Conservation (phyloP, 1,140 invertebrate genomes). For the Drosophila setifemur region DNA sequence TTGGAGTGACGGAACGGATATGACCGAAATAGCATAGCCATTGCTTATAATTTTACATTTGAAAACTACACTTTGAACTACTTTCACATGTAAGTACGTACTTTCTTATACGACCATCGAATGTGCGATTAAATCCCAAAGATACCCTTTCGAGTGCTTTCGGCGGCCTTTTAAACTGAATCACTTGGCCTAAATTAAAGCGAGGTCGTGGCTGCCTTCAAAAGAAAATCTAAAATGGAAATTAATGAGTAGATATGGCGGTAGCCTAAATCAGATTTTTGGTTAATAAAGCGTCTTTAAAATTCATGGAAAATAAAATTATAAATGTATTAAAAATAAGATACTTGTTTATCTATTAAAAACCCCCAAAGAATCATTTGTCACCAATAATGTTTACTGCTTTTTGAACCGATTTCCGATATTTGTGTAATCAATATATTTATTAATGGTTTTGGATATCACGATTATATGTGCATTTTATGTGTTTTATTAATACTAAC, state of each 20-base stretch:
- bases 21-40: slow-evolving; percentile 69
- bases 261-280: too few species aligned
- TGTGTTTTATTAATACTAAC: slow-evolving; percentile 11
- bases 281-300: too few species aligned
- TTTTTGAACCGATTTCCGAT: neutral
- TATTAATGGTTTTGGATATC: neutral
- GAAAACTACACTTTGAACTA: slow-evolving; percentile 65
- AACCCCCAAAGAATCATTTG: slow-evolving; percentile 3
- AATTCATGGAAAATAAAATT: neutral
- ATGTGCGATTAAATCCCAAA: slow-evolving; percentile 21
- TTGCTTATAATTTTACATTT: slow-evolving; percentile 73
- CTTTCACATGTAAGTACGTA: slow-evolving; percentile 52
- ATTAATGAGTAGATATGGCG: too few species aligned
- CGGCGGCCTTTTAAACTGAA: neutral
- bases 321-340: too few species aligned
- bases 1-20: too few species aligned
- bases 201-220: neutral
- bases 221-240: neutral
- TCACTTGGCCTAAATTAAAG: neutral
- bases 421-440: neutral
- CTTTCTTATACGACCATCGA: slow-evolving; percentile 47
- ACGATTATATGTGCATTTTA: slow-evolving; percentile 15
- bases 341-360: too few species aligned
- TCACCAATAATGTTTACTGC: neutral
- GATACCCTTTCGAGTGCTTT: neutral